Base-by-base conservation (phyloP, 1,140 invertebrate genomes). In the Nomia melanderi region DNA sequence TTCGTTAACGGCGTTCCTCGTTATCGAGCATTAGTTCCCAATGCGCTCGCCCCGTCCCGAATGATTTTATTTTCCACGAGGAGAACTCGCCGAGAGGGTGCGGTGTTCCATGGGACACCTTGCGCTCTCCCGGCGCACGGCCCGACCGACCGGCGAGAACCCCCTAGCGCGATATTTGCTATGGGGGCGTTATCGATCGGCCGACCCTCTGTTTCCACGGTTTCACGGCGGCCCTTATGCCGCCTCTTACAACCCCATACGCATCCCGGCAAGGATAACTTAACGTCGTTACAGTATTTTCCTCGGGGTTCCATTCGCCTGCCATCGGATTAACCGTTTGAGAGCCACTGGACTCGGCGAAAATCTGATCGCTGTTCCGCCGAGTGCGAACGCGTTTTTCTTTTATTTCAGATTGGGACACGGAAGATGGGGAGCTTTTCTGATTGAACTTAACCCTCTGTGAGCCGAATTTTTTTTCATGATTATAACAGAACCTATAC, bases 171-270 rank as follows among this genome's bases (percentile, higher is more conserved):
- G 84, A 87, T 86, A 82, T 87, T 82, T 86, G 65, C 84, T 64
- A 84, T 86, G 82, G 86, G 86, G 76, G 73, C 75, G 82, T 78
- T 87, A 87, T 87, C 86, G 86, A 87, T 87, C 86, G 79, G 31
- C 20, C 63, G 29, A 63, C 64, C 74, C 56, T 81, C 81, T 80
- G 81, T 72, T 83, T 83, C 77, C 83, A 84, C 77, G 66, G 66
- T 84, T 78, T 76, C 75, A 56, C 78, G 73, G 39, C 74, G 29
- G 71, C 77, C 79, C 74, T 86, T 79, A 84, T 60, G 59, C 77
- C 71, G 56, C 31, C 73, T 82, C 79, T 85, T 79, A 71, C 36
- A 70, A 53, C 36, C 79, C 77, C 79, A 56, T 64, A 25, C 53
- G 69, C 27, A 23, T 7, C 29, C 44, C 57, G 27, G 17, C 6